Evolutionary conservation across 2,797 vertebrate species (phyloP).

Genomic region (Myotis myotis): DNA sequence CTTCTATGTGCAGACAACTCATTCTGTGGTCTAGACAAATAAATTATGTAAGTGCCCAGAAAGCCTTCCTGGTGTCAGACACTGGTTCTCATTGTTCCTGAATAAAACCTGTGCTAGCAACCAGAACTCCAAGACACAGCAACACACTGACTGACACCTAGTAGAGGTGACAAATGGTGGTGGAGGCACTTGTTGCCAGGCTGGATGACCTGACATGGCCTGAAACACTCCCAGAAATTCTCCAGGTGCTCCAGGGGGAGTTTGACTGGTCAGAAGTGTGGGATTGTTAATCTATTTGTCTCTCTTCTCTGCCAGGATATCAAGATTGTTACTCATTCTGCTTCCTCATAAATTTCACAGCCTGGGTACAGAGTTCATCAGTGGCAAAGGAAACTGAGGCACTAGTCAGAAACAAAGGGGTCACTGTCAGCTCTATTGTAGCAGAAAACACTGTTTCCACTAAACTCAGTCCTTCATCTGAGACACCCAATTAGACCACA

Average conservation of each 20-base stretch:
- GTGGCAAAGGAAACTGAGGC: neutral
- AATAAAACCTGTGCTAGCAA: neutral
- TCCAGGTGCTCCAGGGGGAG: neutral
- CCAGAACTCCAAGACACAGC: neutral
- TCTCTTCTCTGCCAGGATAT: neutral
- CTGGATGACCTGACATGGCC: neutral
- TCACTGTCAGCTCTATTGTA: neutral
- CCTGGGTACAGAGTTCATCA: neutral
- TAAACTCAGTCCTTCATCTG: neutral
- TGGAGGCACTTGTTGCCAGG: neutral
- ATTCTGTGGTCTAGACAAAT: neutral
- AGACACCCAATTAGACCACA: neutral
- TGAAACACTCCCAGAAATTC: neutral
- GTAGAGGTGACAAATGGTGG: neutral
- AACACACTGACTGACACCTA: neutral
- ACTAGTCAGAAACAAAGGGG: neutral
- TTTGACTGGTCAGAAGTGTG: neutral
- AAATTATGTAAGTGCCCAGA: neutral
- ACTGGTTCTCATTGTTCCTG: neutral
- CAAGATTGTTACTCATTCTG: neutral
- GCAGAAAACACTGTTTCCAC: neutral
- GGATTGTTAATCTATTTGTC: neutral
- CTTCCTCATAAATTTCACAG: neutral
- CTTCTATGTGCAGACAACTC: neutral
- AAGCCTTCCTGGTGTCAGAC: neutral